Percentiles rank a stretch among this genome's conserved stretches.
Evolutionary conservation across 2,113 vertebrate species (phyloP).

Genomic region (Paracanthobrama guichenoti): DNA sequence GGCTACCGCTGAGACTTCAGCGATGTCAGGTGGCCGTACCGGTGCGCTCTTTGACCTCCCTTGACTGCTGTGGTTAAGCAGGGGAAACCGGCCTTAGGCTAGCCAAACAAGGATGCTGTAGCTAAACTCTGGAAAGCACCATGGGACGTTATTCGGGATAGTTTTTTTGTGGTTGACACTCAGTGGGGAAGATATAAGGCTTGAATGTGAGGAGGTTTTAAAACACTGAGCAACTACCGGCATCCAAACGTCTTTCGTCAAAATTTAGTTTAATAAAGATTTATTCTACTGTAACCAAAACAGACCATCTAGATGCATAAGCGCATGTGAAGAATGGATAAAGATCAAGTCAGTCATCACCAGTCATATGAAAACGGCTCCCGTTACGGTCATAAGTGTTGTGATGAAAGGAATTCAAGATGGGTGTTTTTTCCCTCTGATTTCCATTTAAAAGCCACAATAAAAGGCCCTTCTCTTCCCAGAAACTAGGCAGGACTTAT

Average conservation of each 20-base stretch:
- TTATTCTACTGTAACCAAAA: not conserved
- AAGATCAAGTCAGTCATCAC: not conserved
- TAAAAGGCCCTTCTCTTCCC: not conserved
- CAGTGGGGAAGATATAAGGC: not conserved
- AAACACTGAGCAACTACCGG: not conserved
- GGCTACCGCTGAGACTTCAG: not conserved
- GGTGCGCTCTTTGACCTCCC: not conserved
- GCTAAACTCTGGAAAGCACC: not conserved
- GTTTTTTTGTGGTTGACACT: not conserved
- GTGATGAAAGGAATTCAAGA: not conserved
- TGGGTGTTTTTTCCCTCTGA: not conserved
- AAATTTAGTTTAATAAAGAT: not conserved
- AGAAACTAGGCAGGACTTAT: not conserved
- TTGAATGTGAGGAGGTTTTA: not conserved
- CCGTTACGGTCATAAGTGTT: not conserved
- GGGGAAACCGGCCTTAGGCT: not conserved
- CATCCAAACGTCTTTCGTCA: constrained; percentile 1
- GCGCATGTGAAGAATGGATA: too few species aligned
- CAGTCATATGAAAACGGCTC: not conserved
- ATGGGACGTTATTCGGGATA: not conserved
- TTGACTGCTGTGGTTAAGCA: not conserved
- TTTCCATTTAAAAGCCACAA: not conserved
- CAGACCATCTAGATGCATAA: not conserved
- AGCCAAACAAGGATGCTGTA: not conserved
- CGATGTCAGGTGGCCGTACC: not conserved